Percentiles rank a stretch among this genome's conserved stretches.
phyloP scores from a whole-genome alignment of 2,888 invertebrate species.

The Platycheirus albimanus region DNA sequence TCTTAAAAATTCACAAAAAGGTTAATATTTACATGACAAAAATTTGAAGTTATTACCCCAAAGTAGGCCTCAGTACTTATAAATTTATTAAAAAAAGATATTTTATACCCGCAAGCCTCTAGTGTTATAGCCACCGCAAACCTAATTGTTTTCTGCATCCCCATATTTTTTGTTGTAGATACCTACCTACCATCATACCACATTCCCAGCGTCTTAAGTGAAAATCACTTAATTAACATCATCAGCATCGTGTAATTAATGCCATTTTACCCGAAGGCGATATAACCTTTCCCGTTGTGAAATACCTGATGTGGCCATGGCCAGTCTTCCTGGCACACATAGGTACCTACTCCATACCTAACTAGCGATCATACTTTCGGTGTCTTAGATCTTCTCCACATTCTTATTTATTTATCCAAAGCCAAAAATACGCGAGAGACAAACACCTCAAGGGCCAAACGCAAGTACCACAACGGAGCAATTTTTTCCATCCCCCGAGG shows the following conservation, averaged over 20 bases:
- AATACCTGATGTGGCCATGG: constrained; percentile 56
- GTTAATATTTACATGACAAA: too few species aligned
- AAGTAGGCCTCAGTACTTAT: too few species aligned
- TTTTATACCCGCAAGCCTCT: constrained; percentile 23
- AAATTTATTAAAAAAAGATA: too few species aligned
- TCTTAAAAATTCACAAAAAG: too few species aligned
- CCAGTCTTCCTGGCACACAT: neutral
- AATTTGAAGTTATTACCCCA: too few species aligned
- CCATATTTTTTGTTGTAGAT: neutral
- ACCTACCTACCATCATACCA: constrained; percentile 13
- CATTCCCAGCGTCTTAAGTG: constrained; percentile 63
- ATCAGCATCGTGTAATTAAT: constrained; percentile 71
- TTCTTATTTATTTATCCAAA: constrained; percentile 59
- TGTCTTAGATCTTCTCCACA: constrained; percentile 57
- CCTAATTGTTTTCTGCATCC: constrained; percentile 31
- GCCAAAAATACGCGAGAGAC: constrained; percentile 24
- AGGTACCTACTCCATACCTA: neutral
- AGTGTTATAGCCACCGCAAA: constrained; percentile 28
- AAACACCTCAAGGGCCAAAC: constrained; percentile 45
- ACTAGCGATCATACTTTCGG: constrained; percentile 34
- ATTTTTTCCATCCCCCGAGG: constrained; percentile 55
- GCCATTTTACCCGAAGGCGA: constrained; percentile 51
- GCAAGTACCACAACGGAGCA: constrained; percentile 36
- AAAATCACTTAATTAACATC: constrained; percentile 74
- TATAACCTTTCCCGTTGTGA: constrained; percentile 61